Percentiles rank a stretch among this genome's conserved stretches.
Conservation (phyloP, 2,797 vertebrate genomes). For the Acanthiza pusilla region DNA sequence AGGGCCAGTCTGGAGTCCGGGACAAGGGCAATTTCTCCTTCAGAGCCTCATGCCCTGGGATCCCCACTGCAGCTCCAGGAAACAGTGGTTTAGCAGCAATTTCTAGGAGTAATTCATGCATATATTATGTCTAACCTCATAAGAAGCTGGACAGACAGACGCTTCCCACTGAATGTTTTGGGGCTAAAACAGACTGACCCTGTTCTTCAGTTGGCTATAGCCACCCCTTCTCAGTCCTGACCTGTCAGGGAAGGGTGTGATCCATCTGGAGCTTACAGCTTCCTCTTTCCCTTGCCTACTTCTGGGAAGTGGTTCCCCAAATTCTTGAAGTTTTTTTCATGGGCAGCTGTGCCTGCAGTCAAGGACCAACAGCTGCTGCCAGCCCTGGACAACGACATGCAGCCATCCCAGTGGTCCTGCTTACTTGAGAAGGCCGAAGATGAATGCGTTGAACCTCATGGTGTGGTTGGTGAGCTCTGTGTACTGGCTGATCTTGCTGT, state of each 20-base stretch:
- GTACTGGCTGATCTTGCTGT: slow-evolving; percentile 89
- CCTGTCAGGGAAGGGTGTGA: not conserved
- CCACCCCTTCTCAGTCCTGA: not conserved
- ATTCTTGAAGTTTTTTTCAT: not conserved
- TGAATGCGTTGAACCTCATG: slow-evolving; percentile 95
- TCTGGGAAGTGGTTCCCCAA: not conserved
- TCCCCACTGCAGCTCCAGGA: not conserved
- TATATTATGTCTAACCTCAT: not conserved
- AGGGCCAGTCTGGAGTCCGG: not conserved
- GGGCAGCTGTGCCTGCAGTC: not conserved
- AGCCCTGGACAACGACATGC: not conserved
- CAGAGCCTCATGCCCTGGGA: not conserved
- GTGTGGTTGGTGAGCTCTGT: slow-evolving; percentile 88
- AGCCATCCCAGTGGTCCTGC: slow-evolving; percentile 16
- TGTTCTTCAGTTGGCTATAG: not conserved
- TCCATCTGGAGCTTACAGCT: not conserved
- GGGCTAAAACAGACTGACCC: not conserved
- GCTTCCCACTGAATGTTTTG: not conserved
- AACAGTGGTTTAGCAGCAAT: not conserved
- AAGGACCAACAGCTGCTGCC: not conserved
- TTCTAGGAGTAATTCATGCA: not conserved
- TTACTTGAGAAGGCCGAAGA: slow-evolving; percentile 97
- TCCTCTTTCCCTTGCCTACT: not conserved
- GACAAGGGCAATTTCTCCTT: not conserved
- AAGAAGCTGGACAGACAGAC: not conserved